Evolutionary conservation across 2,888 invertebrate genomes (phyloP).

Genomic region (Phaedon cochleariae): DNA sequence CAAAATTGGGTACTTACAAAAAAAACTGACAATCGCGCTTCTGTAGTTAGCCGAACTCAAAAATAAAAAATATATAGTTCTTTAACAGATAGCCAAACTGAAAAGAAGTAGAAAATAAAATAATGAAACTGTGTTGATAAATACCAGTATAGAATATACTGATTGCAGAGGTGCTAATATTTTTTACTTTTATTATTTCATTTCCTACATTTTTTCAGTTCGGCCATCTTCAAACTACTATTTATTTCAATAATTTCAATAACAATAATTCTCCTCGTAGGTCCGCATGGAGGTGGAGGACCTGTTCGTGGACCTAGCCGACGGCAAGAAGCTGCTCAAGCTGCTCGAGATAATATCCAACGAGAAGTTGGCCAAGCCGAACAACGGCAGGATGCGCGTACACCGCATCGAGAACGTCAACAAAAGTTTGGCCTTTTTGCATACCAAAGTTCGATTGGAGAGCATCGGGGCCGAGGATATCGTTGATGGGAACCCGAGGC

Average conservation of each 20-base stretch:
- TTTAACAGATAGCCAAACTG: no score
- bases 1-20: no score
- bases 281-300: conserved; percentile 98
- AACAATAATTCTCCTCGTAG: conserved; percentile 69
- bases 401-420: conserved; percentile 99
- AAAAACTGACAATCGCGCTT: no score
- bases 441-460: conserved; percentile 95
- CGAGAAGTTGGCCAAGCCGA: conserved; percentile 95
- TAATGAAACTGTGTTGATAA: no score
- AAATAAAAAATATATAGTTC: no score
- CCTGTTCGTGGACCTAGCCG: conserved; percentile 94
- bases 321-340: conserved; percentile 91
- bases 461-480: conserved; percentile 99
- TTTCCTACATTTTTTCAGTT: neutral
- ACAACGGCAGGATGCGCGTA: conserved; percentile 94
- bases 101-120: no score
- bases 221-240: no score
- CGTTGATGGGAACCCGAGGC: conserved; percentile 95
- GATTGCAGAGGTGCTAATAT: no score
- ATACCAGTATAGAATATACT: no score
- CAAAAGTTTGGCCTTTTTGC: conserved; percentile 94
- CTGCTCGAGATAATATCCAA: conserved; percentile 98
- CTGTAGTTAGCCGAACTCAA: no score
- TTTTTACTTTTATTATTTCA: no score
- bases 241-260: no score